These are phyloP conservation scores for Lapara coniferarum DNA, from an alignment of 2,888 invertebrate species.

Conservation along the genomic window DNA sequence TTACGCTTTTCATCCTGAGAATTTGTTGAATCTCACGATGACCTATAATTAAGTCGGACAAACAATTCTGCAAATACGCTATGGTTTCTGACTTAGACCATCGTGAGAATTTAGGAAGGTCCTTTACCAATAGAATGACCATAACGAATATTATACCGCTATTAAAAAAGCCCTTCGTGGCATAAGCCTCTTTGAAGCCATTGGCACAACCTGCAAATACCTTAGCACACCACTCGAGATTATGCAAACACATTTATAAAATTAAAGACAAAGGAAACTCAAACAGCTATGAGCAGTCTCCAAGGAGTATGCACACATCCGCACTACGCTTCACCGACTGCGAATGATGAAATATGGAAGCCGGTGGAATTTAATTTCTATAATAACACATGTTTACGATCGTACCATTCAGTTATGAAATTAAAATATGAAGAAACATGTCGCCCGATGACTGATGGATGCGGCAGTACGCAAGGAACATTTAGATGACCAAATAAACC, in stretches of 20 bases:
- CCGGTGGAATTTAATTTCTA: not conserved
- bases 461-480: not conserved
- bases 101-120: no score
- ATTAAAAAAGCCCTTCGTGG: no score
- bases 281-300: not conserved
- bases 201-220: no score
- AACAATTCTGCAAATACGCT: no score
- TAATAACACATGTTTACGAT: not conserved
- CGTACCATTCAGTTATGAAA: not conserved
- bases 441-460: not conserved
- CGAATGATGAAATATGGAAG: not conserved
- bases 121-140: no score
- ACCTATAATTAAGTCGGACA: no score
- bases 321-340: constrained; percentile 3
- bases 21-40: no score
- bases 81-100: no score
- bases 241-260: not conserved
- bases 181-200: no score
- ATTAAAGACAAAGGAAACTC: not conserved
- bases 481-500: no score
- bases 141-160: no score
- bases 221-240: not conserved
- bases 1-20: no score
- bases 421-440: constrained; percentile 5
- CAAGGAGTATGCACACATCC: not conserved